A percentile compares a stretch with the other conserved stretches of the same genome.
Evolutionary conservation across 2,113 vertebrate genomes (phyloP).

Genomic region (Mesoclemmys tuberculata): DNA sequence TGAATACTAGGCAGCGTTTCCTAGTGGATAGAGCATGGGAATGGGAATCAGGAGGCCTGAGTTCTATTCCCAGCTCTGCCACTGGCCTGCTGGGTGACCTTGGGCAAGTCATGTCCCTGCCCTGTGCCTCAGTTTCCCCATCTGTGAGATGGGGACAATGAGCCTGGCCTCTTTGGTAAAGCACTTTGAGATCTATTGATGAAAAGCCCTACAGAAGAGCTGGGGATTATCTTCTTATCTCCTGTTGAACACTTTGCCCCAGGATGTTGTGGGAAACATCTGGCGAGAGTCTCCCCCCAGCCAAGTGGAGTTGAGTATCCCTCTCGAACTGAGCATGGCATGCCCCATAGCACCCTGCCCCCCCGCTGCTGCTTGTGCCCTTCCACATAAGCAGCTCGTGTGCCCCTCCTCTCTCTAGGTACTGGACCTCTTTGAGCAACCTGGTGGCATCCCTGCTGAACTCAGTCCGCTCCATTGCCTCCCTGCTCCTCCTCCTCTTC

Average conservation of each 20-base stretch:
- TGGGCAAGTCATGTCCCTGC: background rate
- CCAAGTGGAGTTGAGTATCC: background rate
- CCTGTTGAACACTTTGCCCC: background rate
- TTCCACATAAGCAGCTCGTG: rapidly evolving
- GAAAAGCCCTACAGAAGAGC: background rate
- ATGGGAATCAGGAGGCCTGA: background rate
- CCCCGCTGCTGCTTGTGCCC: background rate
- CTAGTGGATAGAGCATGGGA: background rate
- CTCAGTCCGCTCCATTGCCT: constrained; percentile 96
- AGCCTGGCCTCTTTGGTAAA: background rate
- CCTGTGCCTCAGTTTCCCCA: background rate
- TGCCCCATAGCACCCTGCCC: background rate
- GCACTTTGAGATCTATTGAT: background rate
- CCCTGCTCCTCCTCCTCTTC: constrained; percentile 94
- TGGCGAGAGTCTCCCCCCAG: background rate
- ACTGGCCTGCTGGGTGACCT: background rate
- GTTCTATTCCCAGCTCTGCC: background rate
- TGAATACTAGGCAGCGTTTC: background rate
- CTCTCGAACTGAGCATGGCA: rapidly evolving
- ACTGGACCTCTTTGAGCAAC: constrained; percentile 95
- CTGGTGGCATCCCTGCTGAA: constrained; percentile 96
- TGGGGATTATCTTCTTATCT: background rate
- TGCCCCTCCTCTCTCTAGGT: constrained; percentile 74
- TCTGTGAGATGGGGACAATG: background rate
- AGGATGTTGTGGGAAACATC: background rate